Percentiles rank a stretch among this genome's conserved stretches.
Evolutionary conservation across 2,888 invertebrate genomes (phyloP).

Genomic region (Yponomeuta malinellus): DNA sequence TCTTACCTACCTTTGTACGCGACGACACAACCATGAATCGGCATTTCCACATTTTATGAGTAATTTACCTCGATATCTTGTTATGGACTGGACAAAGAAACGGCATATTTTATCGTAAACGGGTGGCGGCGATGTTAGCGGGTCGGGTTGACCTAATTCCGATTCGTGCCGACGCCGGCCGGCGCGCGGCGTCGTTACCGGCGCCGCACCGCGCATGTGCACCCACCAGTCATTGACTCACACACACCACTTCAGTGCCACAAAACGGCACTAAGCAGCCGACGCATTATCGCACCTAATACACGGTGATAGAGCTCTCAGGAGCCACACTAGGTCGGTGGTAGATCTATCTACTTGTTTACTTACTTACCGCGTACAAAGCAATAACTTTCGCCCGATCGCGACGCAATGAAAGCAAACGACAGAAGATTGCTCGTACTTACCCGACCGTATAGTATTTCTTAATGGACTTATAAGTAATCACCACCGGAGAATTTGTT

Average conservation of each 20-base stretch:
- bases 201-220: constrained; percentile 12
- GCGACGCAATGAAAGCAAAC: constrained; percentile 23
- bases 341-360: constrained; percentile 19
- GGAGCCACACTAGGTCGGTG: not conserved
- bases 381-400: constrained; percentile 39
- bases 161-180: constrained; percentile 6
- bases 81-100: not conserved
- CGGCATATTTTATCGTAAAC: not conserved
- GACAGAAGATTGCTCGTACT: constrained; percentile 12
- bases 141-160: constrained; percentile 13
- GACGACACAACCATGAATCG: constrained; percentile 15
- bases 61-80: not conserved
- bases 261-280: not conserved
- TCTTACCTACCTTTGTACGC: constrained; percentile 27
- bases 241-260: constrained; percentile 8
- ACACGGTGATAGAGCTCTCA: not conserved
- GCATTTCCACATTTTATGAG: constrained; percentile 1
- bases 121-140: not conserved
- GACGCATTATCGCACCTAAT: not conserved
- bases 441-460: constrained; percentile 14
- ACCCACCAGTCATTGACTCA: constrained; percentile 15
- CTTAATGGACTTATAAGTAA: constrained; percentile 11
- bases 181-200: constrained; percentile 9
- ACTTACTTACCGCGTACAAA: constrained; percentile 25
- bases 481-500: not conserved